phyloP scores from a whole-genome alignment of 2,113 vertebrate genomes.

The Synchiropus splendidus region DNA sequence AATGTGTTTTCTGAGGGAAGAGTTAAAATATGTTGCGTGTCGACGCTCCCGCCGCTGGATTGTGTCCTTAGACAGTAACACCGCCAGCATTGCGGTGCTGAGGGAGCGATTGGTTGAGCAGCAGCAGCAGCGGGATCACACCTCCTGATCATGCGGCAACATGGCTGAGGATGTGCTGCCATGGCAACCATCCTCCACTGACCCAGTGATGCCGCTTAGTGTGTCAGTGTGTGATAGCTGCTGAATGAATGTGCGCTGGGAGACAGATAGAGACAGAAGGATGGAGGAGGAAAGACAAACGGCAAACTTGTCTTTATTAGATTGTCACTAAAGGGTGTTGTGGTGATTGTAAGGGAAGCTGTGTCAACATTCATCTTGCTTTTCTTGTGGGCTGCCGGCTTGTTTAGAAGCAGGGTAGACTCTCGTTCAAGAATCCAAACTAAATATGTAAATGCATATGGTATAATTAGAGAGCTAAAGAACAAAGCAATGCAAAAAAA shows the following conservation, averaged over 20 bases:
- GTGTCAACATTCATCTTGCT: too few relatives aligned
- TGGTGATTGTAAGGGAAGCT: slow-evolving; percentile 11
- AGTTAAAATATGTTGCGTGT: too few relatives aligned
- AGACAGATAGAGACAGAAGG: background rate
- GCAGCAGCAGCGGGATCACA: slow-evolving; percentile 41
- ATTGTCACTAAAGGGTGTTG: too few relatives aligned
- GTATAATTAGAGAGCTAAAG: too few relatives aligned
- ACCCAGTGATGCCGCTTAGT: slow-evolving; percentile 57
- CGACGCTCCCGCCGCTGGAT: slow-evolving; percentile 1
- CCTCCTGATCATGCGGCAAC: slow-evolving; percentile 60
- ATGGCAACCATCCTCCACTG: slow-evolving; percentile 69
- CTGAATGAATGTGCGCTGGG: slow-evolving; percentile 18
- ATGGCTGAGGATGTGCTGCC: slow-evolving; percentile 63
- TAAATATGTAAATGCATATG: too few relatives aligned
- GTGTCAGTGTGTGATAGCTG: slow-evolving; percentile 48
- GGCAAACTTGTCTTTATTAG: too few relatives aligned
- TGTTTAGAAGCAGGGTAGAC: background rate
- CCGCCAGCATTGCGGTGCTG: slow-evolving; percentile 24
- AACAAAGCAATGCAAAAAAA: too few relatives aligned
- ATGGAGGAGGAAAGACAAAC: background rate
- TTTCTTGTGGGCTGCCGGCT: background rate
- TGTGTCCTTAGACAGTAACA: slow-evolving; percentile 6
- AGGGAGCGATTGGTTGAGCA: slow-evolving; percentile 32
- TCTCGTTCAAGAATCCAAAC: too few relatives aligned
- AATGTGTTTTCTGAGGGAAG: too few relatives aligned